phyloP scores from a whole-genome alignment of 2,888 invertebrate genomes.

The Yponomeuta sedellus region DNA sequence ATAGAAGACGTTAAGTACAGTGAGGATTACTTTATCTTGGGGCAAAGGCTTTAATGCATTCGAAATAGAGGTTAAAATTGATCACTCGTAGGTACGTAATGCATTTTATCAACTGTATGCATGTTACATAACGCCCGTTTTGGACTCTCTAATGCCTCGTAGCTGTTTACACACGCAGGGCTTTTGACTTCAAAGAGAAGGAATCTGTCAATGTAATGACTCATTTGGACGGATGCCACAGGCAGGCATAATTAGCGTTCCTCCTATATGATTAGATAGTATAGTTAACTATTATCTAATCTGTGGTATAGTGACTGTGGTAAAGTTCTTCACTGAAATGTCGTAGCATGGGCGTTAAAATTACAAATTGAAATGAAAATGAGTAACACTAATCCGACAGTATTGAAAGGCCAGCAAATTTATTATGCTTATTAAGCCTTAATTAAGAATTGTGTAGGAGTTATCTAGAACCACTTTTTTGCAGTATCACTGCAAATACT shows the following conservation, averaged over 20 bases:
- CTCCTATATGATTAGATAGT: not conserved
- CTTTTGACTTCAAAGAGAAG: not conserved
- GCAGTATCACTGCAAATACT: too few species aligned
- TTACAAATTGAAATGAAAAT: not conserved
- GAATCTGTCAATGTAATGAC: conserved; percentile 1
- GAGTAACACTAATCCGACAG: not conserved
- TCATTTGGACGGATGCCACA: not conserved
- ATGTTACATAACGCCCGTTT: not conserved
- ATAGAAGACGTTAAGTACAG: conserved; percentile 3
- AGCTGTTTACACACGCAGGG: conserved; percentile 10
- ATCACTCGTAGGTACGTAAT: not conserved
- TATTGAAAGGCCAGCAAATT: too few species aligned
- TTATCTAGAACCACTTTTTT: too few species aligned
- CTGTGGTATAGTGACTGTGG: too few species aligned
- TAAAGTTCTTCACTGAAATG: not conserved
- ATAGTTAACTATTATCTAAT: too few species aligned
- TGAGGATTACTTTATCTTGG: not conserved
- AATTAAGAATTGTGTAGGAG: too few species aligned
- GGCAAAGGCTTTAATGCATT: not conserved
- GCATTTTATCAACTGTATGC: not conserved
- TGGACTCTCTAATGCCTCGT: conserved; percentile 9
- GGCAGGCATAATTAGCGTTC: not conserved
- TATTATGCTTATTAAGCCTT: not conserved
- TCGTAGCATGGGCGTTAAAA: not conserved
- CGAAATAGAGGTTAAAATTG: not conserved